Base-by-base conservation (phyloP, 2,113 vertebrate genomes). In the Chlorodrepanis virens region DNA sequence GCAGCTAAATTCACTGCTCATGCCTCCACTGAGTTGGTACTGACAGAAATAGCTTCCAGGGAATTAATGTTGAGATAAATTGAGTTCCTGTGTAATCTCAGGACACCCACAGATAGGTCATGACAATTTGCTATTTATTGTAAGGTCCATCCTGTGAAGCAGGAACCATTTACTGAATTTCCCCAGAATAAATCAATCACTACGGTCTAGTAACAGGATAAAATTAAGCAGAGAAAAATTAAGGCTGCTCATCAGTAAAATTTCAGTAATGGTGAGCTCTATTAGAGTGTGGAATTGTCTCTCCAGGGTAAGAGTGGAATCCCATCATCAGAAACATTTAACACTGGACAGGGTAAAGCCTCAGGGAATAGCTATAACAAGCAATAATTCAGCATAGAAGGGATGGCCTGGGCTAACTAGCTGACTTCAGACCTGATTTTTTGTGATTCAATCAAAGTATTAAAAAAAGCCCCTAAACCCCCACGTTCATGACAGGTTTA, bases 51-150 rank as follows among this genome's bases (percentile, higher is more conserved):
- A 94, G 85, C 93, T 94, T 77, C 92, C 93, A 95, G 92, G 83
- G 90, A 95, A 95, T 81, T 82, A 93, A 91, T 67, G 94, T 64
- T 4, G 19, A 93, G 94, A 95, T 74, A 96, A 97, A 97, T 94
- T 87, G 96, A 95, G 90, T 69, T 94, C 81, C 83, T 87, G 77
- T 92, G 83, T 95, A 95, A 95, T 93, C 95, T 89, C 83, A 91
- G 95, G 93, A 94, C 93, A 88, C 94, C 93, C 93, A 95, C 84
- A 94, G 95, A 97, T 56, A 96, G 93, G 94, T 93, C 95, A 97
- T 82, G 94, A 94, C 76, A 93, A 93, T 94, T 96, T 95, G 75
- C 76, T 94, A 79, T 96, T 96, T 96, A 96, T 93, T 92, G 92
- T 92, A 64, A 95, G 45, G 94, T 96, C 96, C 94, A 95, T 96